Evolutionary conservation across 2,888 invertebrate genomes (phyloP).

Genomic region (Epinotia brunnichana): DNA sequence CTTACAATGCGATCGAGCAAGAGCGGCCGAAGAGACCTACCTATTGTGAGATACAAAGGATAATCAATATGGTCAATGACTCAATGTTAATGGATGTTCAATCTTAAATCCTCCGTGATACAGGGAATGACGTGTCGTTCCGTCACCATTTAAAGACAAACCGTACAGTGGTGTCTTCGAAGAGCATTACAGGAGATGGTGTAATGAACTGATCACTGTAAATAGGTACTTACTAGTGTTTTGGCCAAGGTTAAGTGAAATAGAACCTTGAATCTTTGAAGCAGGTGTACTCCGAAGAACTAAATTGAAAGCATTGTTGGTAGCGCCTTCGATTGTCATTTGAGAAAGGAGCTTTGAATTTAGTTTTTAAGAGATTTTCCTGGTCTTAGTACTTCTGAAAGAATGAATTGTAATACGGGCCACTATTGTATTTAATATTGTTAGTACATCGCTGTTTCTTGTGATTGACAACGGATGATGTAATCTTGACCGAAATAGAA

Average conservation of each 20-base stretch:
- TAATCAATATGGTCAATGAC: not conserved
- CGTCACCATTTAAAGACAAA: not conserved
- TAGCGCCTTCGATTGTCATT: not conserved
- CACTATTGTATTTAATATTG: slow-evolving; percentile 8
- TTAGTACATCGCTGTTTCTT: slow-evolving; percentile 24
- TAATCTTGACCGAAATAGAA: slow-evolving; percentile 13
- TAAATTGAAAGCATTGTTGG: slow-evolving; percentile 4
- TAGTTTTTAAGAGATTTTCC: not conserved
- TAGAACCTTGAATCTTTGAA: slow-evolving; percentile 10
- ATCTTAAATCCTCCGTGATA: not conserved
- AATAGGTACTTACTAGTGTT: slow-evolving; percentile 10
- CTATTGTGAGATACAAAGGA: too few species aligned
- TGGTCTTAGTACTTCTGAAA: slow-evolving; percentile 1
- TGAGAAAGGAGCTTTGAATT: not conserved
- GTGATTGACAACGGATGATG: slow-evolving; percentile 11
- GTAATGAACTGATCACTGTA: not conserved
- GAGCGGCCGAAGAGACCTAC: not conserved
- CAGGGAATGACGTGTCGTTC: too few species aligned
- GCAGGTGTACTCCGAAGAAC: slow-evolving; percentile 8
- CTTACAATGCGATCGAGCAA: not conserved
- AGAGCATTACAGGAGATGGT: not conserved
- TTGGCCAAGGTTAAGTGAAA: slow-evolving; percentile 13
- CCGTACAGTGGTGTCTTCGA: not conserved
- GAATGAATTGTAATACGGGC: not conserved
- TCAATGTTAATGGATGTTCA: not conserved